Base-by-base conservation (phyloP, 2,888 invertebrate species). In the Nomada ferruginata region DNA sequence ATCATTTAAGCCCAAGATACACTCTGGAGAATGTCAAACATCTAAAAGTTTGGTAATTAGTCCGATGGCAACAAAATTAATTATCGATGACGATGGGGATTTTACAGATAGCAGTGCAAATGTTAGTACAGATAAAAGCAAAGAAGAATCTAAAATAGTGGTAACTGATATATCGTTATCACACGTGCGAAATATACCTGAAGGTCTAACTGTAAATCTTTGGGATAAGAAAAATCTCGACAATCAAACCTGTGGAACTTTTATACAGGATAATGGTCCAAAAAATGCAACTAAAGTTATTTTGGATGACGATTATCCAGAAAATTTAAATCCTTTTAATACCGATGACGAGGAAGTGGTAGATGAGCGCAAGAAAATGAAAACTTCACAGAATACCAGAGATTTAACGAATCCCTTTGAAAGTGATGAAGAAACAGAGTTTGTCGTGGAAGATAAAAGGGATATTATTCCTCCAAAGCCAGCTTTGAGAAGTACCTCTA, bases 251-350 rank as follows among this genome's bases (percentile, higher is more conserved):
- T 57, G 36, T 53, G 65, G 47, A 15, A 65, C 50, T 53, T 18
- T 78, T 20, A 77, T 11, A 11, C 36, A 44, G 59, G 55, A 78
- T 26, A 76, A 64, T 0, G 85, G 76, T 15, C 52, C 89, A n/a
- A 76, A 79, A 15, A 86, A 79, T 18, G 81, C 79, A 3, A 61
- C 76, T 36, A 87, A 82, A 29, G 80, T 89, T 23, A 87, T 90
- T 80, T 64, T 89, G 66, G 89, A 89, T 74, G 84, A 76, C 26
- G 92, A 94, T 57, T 97, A 98, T 94, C 98, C 98, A 0, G 96
- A 96, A 84, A 96, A 97, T 91, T 94, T 98, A 84, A 98, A 98
- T 95, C 98, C 98, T 7, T 98, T 98, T 94, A 96, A 95, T 52
- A 96, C 96, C 87, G 97, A 97, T 75, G 95, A 95, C 42, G 95